phyloP scores from a whole-genome alignment of 1,140 invertebrate genomes.

The Drosophila nikananu region DNA sequence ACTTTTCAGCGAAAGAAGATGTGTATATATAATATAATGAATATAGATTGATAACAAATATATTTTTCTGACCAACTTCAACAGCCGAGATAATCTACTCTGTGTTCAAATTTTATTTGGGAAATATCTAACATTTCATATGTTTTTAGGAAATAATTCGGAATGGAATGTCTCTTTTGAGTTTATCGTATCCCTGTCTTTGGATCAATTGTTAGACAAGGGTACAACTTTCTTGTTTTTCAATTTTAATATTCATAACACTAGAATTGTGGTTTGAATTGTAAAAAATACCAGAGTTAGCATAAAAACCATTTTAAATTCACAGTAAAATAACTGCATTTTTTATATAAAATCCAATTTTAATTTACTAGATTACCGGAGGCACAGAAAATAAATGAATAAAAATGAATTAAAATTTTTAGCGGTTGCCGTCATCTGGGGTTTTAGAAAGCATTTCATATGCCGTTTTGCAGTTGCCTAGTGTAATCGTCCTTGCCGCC shows the following conservation, averaged over 20 bases:
- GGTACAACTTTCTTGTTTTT: too few species aligned
- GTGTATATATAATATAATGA: too few species aligned
- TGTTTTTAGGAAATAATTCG: neutral
- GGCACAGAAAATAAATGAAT: neutral
- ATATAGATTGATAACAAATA: too few species aligned
- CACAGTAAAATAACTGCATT: too few species aligned
- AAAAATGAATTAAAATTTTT: neutral
- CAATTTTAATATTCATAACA: too few species aligned
- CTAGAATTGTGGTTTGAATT: too few species aligned
- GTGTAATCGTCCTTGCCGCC: conserved; percentile 24
- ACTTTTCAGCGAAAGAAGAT: too few species aligned
- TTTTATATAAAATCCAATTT: neutral
- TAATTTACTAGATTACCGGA: neutral
- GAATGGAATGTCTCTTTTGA: too few species aligned
- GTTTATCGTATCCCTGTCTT: too few species aligned
- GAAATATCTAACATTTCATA: neutral
- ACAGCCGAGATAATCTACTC: neutral
- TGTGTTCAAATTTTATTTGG: neutral
- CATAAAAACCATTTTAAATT: too few species aligned
- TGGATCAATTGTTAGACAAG: too few species aligned
- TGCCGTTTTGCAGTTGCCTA: neutral
- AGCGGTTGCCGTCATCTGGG: neutral
- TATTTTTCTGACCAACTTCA: neutral
- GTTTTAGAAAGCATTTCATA: neutral
- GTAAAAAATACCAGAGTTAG: too few species aligned